Conservation (phyloP, 2,888 invertebrate genomes). For the Acleris laterana region DNA sequence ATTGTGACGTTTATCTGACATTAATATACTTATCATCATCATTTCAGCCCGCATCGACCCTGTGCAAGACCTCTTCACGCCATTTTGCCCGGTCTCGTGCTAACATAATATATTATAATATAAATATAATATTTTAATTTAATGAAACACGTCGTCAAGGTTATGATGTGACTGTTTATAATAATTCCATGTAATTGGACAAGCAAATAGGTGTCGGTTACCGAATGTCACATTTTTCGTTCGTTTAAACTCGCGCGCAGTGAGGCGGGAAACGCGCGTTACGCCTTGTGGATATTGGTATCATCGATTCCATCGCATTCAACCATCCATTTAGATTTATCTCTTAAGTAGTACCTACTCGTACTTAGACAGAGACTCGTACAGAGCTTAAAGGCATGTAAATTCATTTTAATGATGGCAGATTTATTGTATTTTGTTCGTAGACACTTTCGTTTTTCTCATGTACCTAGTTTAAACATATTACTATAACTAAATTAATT, state of each 20-base stretch:
- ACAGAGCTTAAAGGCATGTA: too few species aligned
- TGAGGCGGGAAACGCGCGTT: conserved; percentile 61
- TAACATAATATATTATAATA: too few species aligned
- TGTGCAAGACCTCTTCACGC: too few species aligned
- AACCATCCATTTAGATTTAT: conserved; percentile 26
- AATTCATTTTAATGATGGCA: too few species aligned
- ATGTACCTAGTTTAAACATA: too few species aligned
- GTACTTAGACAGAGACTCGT: neutral
- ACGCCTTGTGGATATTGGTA: conserved; percentile 57
- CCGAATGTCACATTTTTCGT: conserved; percentile 68
- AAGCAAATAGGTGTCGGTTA: conserved; percentile 56
- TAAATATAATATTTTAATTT: neutral
- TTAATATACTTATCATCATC: too few species aligned
- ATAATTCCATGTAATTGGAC: conserved; percentile 35
- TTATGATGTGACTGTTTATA: conserved; percentile 22
- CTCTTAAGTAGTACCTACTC: neutral
- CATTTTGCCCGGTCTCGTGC: too few species aligned
- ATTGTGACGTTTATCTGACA: neutral
- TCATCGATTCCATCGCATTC: conserved; percentile 36
- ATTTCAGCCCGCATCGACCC: too few species aligned
- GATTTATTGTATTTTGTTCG: too few species aligned
- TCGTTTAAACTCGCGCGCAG: conserved; percentile 62
- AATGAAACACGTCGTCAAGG: conserved; percentile 19
- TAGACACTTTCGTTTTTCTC: too few species aligned
- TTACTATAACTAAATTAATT: too few species aligned